Percentiles rank a stretch among this genome's conserved stretches.
phyloP scores from a whole-genome alignment of 2,113 vertebrate species.

The Heteronetta atricapilla region DNA sequence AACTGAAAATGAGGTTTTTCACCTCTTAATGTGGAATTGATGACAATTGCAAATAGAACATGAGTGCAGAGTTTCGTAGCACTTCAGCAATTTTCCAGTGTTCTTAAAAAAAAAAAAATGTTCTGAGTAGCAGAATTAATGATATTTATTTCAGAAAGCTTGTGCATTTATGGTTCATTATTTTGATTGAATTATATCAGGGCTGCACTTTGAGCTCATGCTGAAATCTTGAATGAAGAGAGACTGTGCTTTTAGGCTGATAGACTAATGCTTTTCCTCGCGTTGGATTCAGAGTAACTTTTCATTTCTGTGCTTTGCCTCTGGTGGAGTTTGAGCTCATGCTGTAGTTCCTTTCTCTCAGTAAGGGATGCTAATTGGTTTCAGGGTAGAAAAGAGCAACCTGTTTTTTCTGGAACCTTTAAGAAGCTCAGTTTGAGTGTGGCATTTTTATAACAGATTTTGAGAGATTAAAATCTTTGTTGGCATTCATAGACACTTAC shows the following conservation, averaged over 20 bases:
- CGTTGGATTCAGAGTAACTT: neutral
- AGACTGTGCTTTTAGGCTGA: neutral
- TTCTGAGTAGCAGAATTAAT: neutral
- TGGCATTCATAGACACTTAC: neutral
- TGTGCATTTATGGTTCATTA: neutral
- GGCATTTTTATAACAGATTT: neutral
- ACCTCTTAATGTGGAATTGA: neutral
- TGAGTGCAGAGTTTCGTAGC: neutral
- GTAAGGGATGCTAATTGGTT: neutral
- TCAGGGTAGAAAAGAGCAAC: neutral
- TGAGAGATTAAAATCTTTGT: neutral
- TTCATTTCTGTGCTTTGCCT: neutral
- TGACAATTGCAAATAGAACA: neutral
- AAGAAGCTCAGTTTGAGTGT: neutral
- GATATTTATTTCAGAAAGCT: neutral
- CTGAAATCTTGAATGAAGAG: neutral
- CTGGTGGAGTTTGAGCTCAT: neutral
- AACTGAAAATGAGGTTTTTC: neutral
- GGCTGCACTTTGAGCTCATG: neutral
- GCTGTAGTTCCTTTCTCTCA: neutral
- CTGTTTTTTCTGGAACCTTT: neutral
- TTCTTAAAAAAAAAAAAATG: neutral
- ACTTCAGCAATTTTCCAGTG: neutral
- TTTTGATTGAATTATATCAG: neutral
- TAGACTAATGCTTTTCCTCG: neutral